A percentile compares a stretch with the other conserved stretches of the same genome.
Evolutionary conservation across 2,888 invertebrate species (phyloP).

Genomic region (Phlogophora meticulosa): DNA sequence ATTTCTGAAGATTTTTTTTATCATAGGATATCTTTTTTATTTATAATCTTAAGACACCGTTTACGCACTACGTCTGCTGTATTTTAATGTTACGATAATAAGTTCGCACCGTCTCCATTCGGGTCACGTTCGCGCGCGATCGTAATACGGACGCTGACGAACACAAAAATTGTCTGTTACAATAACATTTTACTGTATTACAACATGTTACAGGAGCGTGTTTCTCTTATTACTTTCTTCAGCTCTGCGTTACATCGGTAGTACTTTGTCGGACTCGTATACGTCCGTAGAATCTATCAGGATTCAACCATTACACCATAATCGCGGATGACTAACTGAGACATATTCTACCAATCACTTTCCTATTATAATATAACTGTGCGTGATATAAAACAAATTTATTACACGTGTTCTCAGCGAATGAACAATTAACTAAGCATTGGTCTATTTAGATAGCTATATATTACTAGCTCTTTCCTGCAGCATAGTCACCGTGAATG

Average conservation of each 20-base stretch:
- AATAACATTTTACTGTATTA: slow-evolving; percentile 53
- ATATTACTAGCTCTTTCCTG: too few relatives aligned
- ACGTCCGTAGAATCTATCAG: neutral
- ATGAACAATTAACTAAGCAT: too few relatives aligned
- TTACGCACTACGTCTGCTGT: slow-evolving; percentile 32
- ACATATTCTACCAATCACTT: too few relatives aligned
- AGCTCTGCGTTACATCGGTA: neutral
- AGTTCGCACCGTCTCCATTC: slow-evolving; percentile 41
- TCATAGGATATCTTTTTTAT: neutral
- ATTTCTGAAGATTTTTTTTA: neutral
- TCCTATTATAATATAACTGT: too few relatives aligned
- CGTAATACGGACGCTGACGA: slow-evolving; percentile 53
- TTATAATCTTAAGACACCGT: slow-evolving; percentile 9
- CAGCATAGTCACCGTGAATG: too few relatives aligned
- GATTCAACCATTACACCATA: neutral
- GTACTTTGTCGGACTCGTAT: neutral
- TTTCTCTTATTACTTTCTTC: slow-evolving; percentile 33
- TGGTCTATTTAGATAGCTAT: too few relatives aligned
- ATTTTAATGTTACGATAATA: slow-evolving; percentile 50
- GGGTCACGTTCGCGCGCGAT: slow-evolving; percentile 45
- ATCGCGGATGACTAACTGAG: too few relatives aligned
- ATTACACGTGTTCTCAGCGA: too few relatives aligned
- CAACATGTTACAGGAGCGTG: slow-evolving; percentile 47
- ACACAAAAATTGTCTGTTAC: slow-evolving; percentile 50
- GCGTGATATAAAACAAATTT: too few relatives aligned